These are phyloP conservation scores for Dipodomys merriami DNA, from an alignment of 2,113 vertebrate genomes.

Conservation along the genomic window DNA sequence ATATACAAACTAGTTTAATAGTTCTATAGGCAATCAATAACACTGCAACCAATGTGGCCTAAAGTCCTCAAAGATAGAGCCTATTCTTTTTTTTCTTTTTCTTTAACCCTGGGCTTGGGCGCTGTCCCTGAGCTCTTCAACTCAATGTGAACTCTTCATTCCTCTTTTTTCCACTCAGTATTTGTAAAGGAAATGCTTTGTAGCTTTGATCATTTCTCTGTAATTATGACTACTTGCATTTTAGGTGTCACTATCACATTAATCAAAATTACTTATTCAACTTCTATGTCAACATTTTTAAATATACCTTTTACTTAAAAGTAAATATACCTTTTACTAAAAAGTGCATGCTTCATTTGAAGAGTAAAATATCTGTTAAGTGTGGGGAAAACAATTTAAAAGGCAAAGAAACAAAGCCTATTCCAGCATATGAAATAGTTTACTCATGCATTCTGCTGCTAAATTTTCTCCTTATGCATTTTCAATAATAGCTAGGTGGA, in stretches of 20 bases:
- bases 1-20: neutral
- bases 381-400: neutral
- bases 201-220: neutral
- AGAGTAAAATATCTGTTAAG: neutral
- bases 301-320: neutral
- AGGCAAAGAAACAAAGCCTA: neutral
- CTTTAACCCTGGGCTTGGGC: no score
- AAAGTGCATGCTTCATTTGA: neutral
- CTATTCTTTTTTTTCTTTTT: neutral
- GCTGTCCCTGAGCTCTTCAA: no score
- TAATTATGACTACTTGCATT: neutral
- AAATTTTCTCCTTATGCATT: no score
- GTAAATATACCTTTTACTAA: neutral
- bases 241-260: neutral
- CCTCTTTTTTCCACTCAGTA: neutral
- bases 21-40: slow-evolving; percentile 13
- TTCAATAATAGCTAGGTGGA: no score
- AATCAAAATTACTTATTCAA: slow-evolving; percentile 10
- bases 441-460: no score
- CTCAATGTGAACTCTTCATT: neutral
- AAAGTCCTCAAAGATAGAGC: neutral
- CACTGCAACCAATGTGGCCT: neutral
- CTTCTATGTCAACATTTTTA: neutral
- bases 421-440: neutral
- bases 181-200: slow-evolving; percentile 44